Percentiles rank a stretch among this genome's conserved stretches.
Conservation (phyloP, 1,140 invertebrate species). For the Drosophila elegans region DNA sequence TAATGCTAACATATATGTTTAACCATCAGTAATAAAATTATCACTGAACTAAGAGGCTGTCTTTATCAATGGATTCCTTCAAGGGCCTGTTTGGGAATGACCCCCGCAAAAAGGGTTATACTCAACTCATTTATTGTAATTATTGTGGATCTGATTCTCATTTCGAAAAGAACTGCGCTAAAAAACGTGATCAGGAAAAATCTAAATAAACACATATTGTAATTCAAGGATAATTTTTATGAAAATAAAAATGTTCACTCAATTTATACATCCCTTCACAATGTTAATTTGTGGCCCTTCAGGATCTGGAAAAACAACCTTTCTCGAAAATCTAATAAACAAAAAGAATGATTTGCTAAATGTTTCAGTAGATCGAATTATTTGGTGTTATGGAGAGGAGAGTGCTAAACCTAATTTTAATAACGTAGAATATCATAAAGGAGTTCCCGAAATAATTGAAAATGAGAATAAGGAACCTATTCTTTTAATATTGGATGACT, state of each 20-base stretch:
- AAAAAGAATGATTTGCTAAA: background rate
- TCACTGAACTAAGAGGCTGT: background rate
- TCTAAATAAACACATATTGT: background rate
- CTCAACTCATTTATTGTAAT: conserved; percentile 1
- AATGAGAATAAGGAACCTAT: no score
- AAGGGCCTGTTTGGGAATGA: background rate
- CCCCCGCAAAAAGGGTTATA: background rate
- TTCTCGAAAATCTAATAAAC: conserved; percentile 1
- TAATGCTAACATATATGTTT: background rate
- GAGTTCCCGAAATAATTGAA: no score
- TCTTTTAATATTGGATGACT: no score
- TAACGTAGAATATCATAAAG: no score
- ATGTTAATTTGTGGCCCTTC: conserved; percentile 3
- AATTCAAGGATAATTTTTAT: background rate
- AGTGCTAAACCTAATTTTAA: no score
- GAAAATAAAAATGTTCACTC: background rate
- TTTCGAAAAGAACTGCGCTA: conserved; percentile 1
- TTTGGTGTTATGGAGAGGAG: conserved; percentile 3
- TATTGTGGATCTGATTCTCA: conserved; percentile 2
- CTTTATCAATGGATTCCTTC: background rate
- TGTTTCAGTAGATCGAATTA: conserved; percentile 1
- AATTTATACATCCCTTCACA: conserved; percentile 2
- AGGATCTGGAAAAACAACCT: background rate
- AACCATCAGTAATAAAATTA: background rate
- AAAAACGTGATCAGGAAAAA: conserved; percentile 3